A percentile compares a stretch with the other conserved stretches of the same genome.
Evolutionary conservation across 2,113 vertebrate species (phyloP).

Genomic region (Psittacus erithacus): DNA sequence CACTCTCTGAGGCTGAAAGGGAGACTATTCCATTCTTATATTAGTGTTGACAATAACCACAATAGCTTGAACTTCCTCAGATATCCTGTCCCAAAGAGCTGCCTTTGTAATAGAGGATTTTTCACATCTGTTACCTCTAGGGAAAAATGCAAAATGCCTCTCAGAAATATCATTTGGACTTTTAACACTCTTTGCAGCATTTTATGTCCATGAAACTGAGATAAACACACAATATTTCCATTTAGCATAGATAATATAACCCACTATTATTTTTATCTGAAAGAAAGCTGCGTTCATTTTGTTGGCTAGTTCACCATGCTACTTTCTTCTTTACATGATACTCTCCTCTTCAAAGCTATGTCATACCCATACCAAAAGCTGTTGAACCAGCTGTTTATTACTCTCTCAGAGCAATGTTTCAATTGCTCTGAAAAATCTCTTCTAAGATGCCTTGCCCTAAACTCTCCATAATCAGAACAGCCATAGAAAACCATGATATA

Average conservation of each 20-base stretch:
- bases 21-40: neutral
- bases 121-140: neutral
- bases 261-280: neutral
- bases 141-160: neutral
- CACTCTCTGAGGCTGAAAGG: neutral
- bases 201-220: neutral
- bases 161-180: neutral
- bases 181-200: neutral
- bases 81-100: neutral
- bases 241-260: neutral
- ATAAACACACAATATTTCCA: neutral
- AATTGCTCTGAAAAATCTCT: neutral
- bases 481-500: neutral
- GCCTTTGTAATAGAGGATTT: neutral
- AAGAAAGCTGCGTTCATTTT: neutral
- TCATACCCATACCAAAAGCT: neutral
- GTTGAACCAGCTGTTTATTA: neutral
- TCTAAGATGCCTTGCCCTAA: neutral
- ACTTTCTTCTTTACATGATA: neutral
- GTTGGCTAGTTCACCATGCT: neutral
- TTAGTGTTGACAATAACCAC: conserved; percentile 16
- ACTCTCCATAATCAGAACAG: neutral
- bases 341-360: neutral
- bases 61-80: neutral
- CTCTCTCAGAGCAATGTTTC: neutral